Evolutionary conservation across 35 echinoderm and acorn worm genomes (phyloP), one percentile per base, ranked within the genome.

Genomic region (Apostichopus californicus): DNA sequence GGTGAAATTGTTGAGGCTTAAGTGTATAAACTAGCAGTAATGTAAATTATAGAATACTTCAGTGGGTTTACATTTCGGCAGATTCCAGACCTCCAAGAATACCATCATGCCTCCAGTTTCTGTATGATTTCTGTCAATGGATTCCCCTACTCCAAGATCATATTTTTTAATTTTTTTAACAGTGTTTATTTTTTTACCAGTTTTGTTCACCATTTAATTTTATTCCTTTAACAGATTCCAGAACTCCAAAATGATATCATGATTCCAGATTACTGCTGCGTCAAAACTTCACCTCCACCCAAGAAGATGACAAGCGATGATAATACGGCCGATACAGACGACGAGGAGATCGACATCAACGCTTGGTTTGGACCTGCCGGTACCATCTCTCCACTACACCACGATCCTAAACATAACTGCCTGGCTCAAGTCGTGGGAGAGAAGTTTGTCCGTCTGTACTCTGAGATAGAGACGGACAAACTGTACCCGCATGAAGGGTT

Each of bases 361-460:
- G 97, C 97, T 57, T 98, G 97, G 97, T 98, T 98, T 93, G 97
- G 97, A 5, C 97, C 97, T 53, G 93, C 87, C 53, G 97, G 97
- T 5, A 98, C 97, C 46, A 70, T 98, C 6, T 98, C 97, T 64
- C 97, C 97, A 6, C 77, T 98, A 0, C 97, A 98, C 63, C 82
- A 93, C 84, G 97, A 98, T 80, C 97, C 97, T 18, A 98, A 98
- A 65, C 94, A 98, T 73, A 98, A 98, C 75, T 96, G 93, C 21
- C 88, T 98, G 1, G 90, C 94, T 2, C 97, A 98, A 80, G 95
- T 93, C 18, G 94, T 92, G 0, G 97, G 97, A 15, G 87, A 96
- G 24, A 98, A 98, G 70, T 98, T 93, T 81, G 68, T 98, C 15
- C 57, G 97, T 28, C 78, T 98, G 3, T 98, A 98, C 63, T 24